Conservation (phyloP, 2,797 vertebrate species). For the Ctenosaura bakeri region DNA sequence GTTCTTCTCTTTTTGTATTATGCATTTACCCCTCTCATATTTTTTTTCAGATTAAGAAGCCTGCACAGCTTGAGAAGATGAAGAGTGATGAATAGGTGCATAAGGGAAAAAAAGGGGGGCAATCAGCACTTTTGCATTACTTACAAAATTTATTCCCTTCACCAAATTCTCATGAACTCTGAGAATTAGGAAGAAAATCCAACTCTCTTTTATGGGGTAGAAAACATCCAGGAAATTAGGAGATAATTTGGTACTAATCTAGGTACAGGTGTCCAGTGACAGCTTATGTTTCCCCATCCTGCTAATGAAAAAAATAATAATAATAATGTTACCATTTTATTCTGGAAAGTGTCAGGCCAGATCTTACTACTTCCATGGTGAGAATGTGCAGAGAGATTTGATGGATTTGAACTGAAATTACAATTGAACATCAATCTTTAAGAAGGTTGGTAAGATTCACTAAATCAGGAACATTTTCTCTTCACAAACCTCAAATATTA, state of each 20-base stretch:
- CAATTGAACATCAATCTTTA: not conserved
- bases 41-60: not conserved
- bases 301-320: not conserved
- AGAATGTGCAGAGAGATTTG: not conserved
- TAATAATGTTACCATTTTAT: not conserved
- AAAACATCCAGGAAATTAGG: not conserved
- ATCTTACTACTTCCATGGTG: not conserved
- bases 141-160: not conserved
- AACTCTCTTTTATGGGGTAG: not conserved
- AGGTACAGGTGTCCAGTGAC: not conserved
- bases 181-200: not conserved
- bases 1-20: not conserved
- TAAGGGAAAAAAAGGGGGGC: not conserved
- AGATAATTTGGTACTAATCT: not conserved
- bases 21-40: not conserved
- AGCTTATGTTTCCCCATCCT: not conserved
- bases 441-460: not conserved
- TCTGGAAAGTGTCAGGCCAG: not conserved
- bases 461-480: not conserved
- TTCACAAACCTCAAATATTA: slow-evolving; percentile 6
- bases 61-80: not conserved
- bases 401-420: not conserved
- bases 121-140: not conserved
- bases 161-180: not conserved
- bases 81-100: not conserved